phyloP scores from a whole-genome alignment of 2,888 invertebrate genomes.

The Drosophila tanythrix region DNA sequence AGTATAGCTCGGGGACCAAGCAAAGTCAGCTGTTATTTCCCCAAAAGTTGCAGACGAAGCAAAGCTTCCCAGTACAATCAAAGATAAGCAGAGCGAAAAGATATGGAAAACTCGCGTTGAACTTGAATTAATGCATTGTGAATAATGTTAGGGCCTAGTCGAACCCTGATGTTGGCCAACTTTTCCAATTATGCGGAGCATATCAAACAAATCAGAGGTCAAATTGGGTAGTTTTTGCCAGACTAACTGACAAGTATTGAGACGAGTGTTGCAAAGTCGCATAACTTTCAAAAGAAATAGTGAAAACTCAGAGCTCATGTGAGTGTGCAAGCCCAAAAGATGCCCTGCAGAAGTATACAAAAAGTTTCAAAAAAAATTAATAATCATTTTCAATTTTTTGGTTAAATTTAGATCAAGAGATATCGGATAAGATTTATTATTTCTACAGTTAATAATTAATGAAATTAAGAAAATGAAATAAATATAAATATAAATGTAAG shows the following conservation, averaged over 20 bases:
- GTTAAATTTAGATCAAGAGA: neutral
- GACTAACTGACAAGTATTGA: neutral
- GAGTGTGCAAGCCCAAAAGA: neutral
- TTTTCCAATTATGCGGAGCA: slow-evolving; percentile 68
- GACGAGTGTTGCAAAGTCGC: slow-evolving; percentile 60
- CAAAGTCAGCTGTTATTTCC: neutral
- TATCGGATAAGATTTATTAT: neutral
- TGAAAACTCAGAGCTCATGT: neutral
- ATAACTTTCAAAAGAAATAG: slow-evolving; percentile 60
- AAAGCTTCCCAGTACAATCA: slow-evolving; percentile 19
- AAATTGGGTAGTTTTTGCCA: slow-evolving; percentile 6
- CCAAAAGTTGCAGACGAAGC: neutral
- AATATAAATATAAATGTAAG: neutral
- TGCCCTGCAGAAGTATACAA: neutral
- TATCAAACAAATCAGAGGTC: slow-evolving; percentile 23
- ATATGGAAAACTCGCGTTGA: slow-evolving; percentile 24
- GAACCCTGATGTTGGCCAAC: slow-evolving; percentile 40
- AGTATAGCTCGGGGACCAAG: neutral
- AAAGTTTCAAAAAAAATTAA: too few species aligned
- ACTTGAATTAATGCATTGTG: slow-evolving; percentile 43
- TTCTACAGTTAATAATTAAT: too few species aligned
- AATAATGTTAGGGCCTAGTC: slow-evolving; percentile 23
- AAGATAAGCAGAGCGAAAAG: slow-evolving; percentile 29
- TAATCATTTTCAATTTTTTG: neutral
- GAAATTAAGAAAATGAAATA: too few species aligned